These are phyloP conservation scores for Ceratoteleas bidentatus DNA, from an alignment of 1,140 invertebrate genomes.

Conservation along the genomic window DNA sequence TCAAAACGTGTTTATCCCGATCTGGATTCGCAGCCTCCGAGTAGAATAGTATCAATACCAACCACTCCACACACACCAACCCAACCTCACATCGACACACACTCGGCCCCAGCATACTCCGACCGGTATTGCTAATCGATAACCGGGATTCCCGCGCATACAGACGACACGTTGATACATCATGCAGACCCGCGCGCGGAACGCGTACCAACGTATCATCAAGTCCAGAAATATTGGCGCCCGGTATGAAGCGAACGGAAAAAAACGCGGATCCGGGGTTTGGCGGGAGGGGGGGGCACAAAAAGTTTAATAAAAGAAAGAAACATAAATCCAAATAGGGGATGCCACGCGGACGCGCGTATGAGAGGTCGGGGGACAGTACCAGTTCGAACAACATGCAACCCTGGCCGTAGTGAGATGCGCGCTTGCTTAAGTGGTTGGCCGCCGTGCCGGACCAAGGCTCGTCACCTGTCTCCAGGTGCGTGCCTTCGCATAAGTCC, in stretches of 20 bases:
- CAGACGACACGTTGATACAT: constrained; percentile 37
- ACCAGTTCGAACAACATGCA: constrained; percentile 71
- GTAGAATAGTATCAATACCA: too few species aligned
- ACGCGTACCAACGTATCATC: constrained; percentile 33
- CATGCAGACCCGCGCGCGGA: constrained; percentile 16
- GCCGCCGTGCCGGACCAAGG: constrained; percentile 49
- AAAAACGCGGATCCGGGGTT: constrained; percentile 3
- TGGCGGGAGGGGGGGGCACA: too few species aligned
- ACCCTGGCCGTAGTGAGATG: constrained; percentile 78
- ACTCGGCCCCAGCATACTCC: background rate
- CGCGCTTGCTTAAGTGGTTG: constrained; percentile 77
- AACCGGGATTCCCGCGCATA: constrained; percentile 42
- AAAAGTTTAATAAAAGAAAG: constrained; percentile 38
- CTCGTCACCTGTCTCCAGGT: constrained; percentile 70
- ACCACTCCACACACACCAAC: too few species aligned
- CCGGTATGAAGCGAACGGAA: constrained; percentile 29
- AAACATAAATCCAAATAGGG: constrained; percentile 47
- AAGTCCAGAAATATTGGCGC: constrained; percentile 39
- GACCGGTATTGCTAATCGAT: constrained; percentile 60
- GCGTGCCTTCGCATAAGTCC: constrained; percentile 39
- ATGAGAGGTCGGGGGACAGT: constrained; percentile 21
- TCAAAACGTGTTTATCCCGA: too few species aligned
- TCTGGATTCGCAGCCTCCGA: too few species aligned
- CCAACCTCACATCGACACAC: background rate
- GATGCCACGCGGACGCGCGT: constrained; percentile 33